These are phyloP conservation scores for Pseudomyrmex sp. DNA, from an alignment of 1,140 invertebrate species.

Conservation along the genomic window DNA sequence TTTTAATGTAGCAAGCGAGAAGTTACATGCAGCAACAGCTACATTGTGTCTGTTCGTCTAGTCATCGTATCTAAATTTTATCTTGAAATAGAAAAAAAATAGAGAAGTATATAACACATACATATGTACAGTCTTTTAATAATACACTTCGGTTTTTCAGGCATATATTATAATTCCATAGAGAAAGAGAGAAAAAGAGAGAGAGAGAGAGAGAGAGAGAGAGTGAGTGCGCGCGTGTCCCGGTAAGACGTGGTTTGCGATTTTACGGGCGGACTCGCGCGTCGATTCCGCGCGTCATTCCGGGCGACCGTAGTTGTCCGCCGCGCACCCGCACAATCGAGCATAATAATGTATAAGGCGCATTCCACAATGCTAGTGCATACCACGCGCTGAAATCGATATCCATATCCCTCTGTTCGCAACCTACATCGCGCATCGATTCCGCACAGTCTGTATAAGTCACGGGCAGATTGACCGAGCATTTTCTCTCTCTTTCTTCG, in stretches of 20 bases:
- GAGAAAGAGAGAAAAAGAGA: too few species aligned
- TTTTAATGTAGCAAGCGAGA: too few species aligned
- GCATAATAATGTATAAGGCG: slow-evolving; percentile 79
- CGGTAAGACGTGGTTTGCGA: background rate
- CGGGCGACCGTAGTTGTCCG: background rate
- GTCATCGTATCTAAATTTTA: background rate
- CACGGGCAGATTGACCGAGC: background rate
- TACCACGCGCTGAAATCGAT: slow-evolving; percentile 83
- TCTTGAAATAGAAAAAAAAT: background rate
- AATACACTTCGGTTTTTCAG: background rate
- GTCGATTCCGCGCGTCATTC: background rate
- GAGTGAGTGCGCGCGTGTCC: too few species aligned
- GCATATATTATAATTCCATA: background rate
- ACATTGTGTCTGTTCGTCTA: background rate
- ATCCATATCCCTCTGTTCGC: slow-evolving; percentile 81
- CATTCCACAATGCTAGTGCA: slow-evolving; percentile 83
- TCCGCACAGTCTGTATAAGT: slow-evolving; percentile 13
- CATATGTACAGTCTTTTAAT: too few species aligned
- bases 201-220: too few species aligned
- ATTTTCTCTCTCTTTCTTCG: background rate
- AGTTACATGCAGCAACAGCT: background rate
- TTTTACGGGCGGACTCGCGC: slow-evolving; percentile 24
- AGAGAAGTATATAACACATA: background rate
- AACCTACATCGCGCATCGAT: slow-evolving; percentile 80
- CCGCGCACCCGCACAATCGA: slow-evolving; percentile 11